These are phyloP conservation scores for Papilio demoleus DNA, from an alignment of 2,888 invertebrate species.

Conservation along the genomic window DNA sequence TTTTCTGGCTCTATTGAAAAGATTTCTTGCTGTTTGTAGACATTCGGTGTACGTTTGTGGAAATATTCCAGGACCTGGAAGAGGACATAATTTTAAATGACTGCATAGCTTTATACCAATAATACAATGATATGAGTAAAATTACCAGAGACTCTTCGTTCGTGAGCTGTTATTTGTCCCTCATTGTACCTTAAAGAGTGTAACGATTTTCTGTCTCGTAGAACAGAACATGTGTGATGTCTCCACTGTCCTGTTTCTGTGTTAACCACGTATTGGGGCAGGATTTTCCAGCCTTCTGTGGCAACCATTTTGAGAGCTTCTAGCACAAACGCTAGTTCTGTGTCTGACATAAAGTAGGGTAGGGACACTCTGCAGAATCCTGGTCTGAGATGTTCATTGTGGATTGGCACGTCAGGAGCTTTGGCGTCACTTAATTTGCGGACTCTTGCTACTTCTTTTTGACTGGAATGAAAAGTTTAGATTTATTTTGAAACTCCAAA, in stretches of 20 bases:
- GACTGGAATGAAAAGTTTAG: slow-evolving; percentile 60
- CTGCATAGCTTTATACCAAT: neutral
- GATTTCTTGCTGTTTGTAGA: slow-evolving; percentile 89
- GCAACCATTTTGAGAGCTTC: slow-evolving; percentile 94
- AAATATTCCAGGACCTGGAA: slow-evolving; percentile 86
- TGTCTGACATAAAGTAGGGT: slow-evolving; percentile 92
- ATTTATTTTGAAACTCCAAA: neutral
- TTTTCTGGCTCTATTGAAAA: slow-evolving; percentile 90
- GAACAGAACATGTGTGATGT: slow-evolving; percentile 90
- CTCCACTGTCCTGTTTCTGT: slow-evolving; percentile 95
- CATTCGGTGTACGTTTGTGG: slow-evolving; percentile 90
- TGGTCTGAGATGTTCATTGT: slow-evolving; percentile 90
- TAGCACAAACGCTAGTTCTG: slow-evolving; percentile 91
- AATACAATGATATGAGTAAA: slow-evolving; percentile 14
- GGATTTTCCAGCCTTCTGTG: slow-evolving; percentile 93
- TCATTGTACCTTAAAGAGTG: slow-evolving; percentile 89
- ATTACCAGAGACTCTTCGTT: slow-evolving; percentile 86
- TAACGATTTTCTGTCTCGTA: slow-evolving; percentile 92
- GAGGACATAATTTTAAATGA: slow-evolving; percentile 29
- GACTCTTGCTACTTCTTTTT: slow-evolving; percentile 73
- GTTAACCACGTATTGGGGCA: slow-evolving; percentile 94
- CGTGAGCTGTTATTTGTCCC: slow-evolving; percentile 89
- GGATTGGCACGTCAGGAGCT: slow-evolving; percentile 71
- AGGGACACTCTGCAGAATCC: slow-evolving; percentile 94
- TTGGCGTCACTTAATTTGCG: slow-evolving; percentile 74